phyloP scores from a whole-genome alignment of 2,888 invertebrate species.

The Panzeria rudis region DNA sequence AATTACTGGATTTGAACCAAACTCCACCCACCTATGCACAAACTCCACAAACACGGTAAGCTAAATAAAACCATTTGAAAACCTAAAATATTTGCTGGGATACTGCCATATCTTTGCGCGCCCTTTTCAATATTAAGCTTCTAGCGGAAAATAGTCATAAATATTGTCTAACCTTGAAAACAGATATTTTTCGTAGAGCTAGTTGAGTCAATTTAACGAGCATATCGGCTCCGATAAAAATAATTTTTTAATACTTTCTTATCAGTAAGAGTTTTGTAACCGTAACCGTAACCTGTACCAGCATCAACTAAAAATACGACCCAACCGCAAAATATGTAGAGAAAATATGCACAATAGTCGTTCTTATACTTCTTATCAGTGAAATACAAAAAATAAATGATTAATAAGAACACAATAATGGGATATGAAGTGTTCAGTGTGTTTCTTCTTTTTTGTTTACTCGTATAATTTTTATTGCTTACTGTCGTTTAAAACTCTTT shows the following conservation, averaged over 20 bases:
- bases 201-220: not conserved
- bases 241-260: not conserved
- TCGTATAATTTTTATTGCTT: conserved; percentile 16
- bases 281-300: conserved; percentile 26
- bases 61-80: no score
- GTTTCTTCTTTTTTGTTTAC: not conserved
- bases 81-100: not conserved
- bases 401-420: conserved; percentile 45
- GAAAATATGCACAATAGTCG: conserved; percentile 1
- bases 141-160: not conserved
- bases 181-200: not conserved
- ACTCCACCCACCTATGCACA: no score
- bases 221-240: not conserved
- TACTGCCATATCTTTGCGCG: not conserved
- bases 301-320: conserved; percentile 42
- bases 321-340: conserved; percentile 33
- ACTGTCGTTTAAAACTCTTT: conserved; percentile 41
- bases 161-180: not conserved
- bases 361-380: conserved; percentile 46
- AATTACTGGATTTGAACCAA: no score
- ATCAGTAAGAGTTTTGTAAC: not conserved
- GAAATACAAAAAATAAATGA: conserved; percentile 31
- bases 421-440: conserved; percentile 2
- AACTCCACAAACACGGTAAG: no score
- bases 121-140: not conserved